Evolutionary conservation across 2,797 vertebrate species (phyloP), one percentile per base, ranked within the genome.

Genomic region (Propithecus perrieri): DNA sequence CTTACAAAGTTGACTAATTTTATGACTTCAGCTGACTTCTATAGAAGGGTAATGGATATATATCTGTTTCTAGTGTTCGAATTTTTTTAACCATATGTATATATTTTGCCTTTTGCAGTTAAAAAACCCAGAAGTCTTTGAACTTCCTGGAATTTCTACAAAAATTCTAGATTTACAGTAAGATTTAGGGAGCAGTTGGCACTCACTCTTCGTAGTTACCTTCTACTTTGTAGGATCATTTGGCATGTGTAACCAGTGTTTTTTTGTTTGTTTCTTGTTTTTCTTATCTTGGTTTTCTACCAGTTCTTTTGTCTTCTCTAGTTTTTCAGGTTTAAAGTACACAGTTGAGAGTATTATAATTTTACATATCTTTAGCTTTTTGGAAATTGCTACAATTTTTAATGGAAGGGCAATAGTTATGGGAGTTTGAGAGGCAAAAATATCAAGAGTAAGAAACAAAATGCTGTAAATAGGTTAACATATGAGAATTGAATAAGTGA

Each of bases 311-410:
- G 63, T 76, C 13, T 15, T 93, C 41, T 89, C n/a, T 78, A 72
- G 30, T 87, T 95, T 65, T 50, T 12, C 11, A 94, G 80, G 43
- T 85, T 85, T 92, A 83, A 96, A 94, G 55, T 95, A 69, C 22
- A 91, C 9, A 78, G 20, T 55, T 93, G 26, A 24, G 30, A 72
- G 12, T 87, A 67, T 93, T 95, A 57, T 20, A 67, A n/a, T 91
- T 96, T 93, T 96, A 85, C 0, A 55, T 92, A 55, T 86, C 28
- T 84, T 84, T 15, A 89, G 33, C 59, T 75, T 69, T 81, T 93
- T 92, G 20, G 71, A 91, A 94, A 50, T 90, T 88, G 78, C n/a
- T 80, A 33, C 14, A 65, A 0, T 81, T 95, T 95, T 91, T 94
- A 97, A 35, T 91, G 43, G 59, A 20, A 76, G 20, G 14, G 30